Evolutionary conservation across 2,888 invertebrate genomes (phyloP), one percentile per base, ranked within the genome.

Genomic region (Hartigia nigra): DNA sequence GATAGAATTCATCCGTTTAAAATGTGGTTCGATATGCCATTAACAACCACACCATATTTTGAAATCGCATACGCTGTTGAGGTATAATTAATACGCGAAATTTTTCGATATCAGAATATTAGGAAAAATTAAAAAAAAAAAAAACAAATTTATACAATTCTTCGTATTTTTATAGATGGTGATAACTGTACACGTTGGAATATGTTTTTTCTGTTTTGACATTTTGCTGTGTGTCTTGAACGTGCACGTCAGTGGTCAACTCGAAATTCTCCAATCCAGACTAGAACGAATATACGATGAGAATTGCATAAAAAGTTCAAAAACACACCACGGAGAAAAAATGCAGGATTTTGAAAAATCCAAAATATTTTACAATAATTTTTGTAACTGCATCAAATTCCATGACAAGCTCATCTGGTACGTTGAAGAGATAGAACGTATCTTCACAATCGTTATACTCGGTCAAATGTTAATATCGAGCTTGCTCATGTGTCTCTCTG

Each of bases 161-260:
- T 34, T 34, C 34, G 34, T 34, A 14, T 70, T 12, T 14, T 76
- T 76, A 32, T 77, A 86, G 85, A 81, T 83, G 0, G 78, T 86
- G 12, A 83, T 85, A 31, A 85, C 85, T 23, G 12, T 82, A 12
- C 84, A 86, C 75, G 78, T 82, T 1, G 86, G 83, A 70, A 82
- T 86, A 34, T 86, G 85, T 70, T 85, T 83, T 11, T 85, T 83
- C 76, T 85, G 85, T 80, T 86, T 86, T 78, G 86, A 86, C 79
- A 86, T 83, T 77, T 85, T 86, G 31, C 70, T 86, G n/a, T 83
- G 84, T 75, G 83, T 84, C 12, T 82, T 86, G 55, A 86, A 84
- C 76, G 80, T 85, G 14, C 84, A 85, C 78, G 80, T 76, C 31
- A 85, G 82, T 12, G 85, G 81, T 1, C 86, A 86, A 35, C 69